Conservation (phyloP, 2,113 vertebrate genomes). For the Phodopus roborovskii region DNA sequence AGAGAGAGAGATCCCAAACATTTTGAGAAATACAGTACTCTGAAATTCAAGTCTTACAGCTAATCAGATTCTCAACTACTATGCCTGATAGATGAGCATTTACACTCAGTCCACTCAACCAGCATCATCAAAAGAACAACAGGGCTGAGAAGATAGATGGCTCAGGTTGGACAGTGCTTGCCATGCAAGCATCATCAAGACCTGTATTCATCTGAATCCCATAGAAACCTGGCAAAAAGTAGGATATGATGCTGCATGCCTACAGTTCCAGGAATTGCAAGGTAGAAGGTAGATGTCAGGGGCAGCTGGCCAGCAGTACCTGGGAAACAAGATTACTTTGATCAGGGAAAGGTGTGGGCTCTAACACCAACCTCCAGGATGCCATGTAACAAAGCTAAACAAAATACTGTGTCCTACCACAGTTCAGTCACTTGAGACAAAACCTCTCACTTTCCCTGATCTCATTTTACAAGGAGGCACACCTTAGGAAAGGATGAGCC, state of each 20-base stretch:
- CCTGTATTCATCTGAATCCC: background rate
- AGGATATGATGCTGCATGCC: too few species aligned
- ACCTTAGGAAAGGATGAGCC: background rate
- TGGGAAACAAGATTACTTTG: background rate
- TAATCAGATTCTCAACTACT: slow-evolving; percentile 28
- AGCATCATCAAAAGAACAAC: background rate
- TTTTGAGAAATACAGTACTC: slow-evolving; percentile 8
- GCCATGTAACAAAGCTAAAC: background rate
- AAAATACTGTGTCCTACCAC: slow-evolving; percentile 8
- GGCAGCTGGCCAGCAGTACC: background rate
- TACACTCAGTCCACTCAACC: slow-evolving; percentile 24
- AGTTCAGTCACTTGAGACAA: slow-evolving; percentile 13
- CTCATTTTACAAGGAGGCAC: background rate
- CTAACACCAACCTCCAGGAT: background rate
- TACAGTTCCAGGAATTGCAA: background rate
- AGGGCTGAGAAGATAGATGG: background rate
- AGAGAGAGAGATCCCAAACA: background rate
- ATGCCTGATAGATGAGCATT: background rate
- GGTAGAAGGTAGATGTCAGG: background rate
- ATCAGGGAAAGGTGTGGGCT: background rate
- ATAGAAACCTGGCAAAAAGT: background rate
- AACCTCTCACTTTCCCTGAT: background rate
- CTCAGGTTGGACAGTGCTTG: background rate
- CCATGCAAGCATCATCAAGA: background rate
- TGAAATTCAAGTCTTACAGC: background rate